phyloP scores from a whole-genome alignment of 2,888 invertebrate genomes.

The Mantis religiosa region DNA sequence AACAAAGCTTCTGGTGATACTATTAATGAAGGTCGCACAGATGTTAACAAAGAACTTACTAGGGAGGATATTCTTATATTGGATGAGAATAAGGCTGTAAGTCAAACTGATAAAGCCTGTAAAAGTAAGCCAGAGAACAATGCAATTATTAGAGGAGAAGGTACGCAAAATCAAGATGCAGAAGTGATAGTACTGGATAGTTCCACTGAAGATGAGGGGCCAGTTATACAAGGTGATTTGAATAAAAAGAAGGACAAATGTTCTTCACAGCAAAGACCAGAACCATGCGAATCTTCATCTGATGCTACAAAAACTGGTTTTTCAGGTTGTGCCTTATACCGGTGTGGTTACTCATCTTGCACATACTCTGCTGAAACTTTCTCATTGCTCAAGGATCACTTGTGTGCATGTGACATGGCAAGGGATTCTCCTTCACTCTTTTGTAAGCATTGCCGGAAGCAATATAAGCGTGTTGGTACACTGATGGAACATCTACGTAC shows the following conservation, averaged over 20 bases:
- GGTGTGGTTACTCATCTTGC: slow-evolving; percentile 50
- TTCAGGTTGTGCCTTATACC: slow-evolving; percentile 49
- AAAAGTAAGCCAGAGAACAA: not conserved
- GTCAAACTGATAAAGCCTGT: not conserved
- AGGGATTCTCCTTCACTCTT: slow-evolving; percentile 40
- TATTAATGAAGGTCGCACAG: not conserved
- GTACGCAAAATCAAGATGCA: not conserved
- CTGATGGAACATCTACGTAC: slow-evolving; percentile 52
- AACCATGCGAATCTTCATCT: not conserved
- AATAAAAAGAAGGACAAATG: not conserved
- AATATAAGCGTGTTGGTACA: slow-evolving; percentile 41
- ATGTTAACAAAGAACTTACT: not conserved
- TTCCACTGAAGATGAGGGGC: not conserved
- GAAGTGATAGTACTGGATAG: slow-evolving; percentile 1
- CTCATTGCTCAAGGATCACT: slow-evolving; percentile 42
- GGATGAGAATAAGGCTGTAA: not conserved
- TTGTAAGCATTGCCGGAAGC: slow-evolving; percentile 52
- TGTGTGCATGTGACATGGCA: slow-evolving; percentile 40
- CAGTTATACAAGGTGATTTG: not conserved
- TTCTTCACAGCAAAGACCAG: not conserved
- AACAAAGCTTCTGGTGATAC: not conserved
- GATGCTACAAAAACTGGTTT: slow-evolving; percentile 38
- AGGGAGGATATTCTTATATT: not conserved
- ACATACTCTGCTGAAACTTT: slow-evolving; percentile 40
- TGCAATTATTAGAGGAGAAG: no score